Evolutionary conservation across 2,113 vertebrate genomes (phyloP).

Genomic region (Hyperopisus bebe): DNA sequence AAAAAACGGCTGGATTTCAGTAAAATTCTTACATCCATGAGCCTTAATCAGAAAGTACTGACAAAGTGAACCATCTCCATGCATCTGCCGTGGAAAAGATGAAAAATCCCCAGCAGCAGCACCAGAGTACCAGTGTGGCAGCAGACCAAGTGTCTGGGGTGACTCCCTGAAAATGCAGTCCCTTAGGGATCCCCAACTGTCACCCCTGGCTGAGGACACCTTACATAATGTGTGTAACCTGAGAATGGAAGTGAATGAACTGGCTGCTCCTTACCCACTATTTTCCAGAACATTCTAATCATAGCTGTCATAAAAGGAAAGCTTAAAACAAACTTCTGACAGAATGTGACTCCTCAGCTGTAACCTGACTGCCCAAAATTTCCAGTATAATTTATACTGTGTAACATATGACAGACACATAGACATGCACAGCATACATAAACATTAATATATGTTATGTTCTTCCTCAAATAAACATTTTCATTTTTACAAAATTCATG

Average conservation of each 20-base stretch:
- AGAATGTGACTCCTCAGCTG: neutral
- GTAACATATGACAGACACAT: neutral
- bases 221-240: constrained; percentile 4
- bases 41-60: neutral
- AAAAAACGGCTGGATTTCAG: neutral
- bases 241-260: neutral
- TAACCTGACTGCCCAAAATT: neutral
- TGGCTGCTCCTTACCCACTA: neutral
- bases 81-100: neutral
- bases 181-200: neutral
- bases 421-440: neutral
- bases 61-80: neutral
- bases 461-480: neutral
- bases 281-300: neutral
- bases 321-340: neutral
- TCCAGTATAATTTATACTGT: neutral
- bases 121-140: neutral
- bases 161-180: neutral
- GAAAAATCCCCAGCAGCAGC: neutral
- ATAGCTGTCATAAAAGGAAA: neutral
- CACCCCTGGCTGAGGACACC: neutral
- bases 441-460: neutral
- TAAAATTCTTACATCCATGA: neutral
- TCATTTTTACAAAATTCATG: neutral
- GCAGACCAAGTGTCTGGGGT: neutral